Percentiles rank a stretch among this genome's conserved stretches.
Evolutionary conservation across 1,140 invertebrate genomes (phyloP).

Genomic region (Drosophila jambulina): DNA sequence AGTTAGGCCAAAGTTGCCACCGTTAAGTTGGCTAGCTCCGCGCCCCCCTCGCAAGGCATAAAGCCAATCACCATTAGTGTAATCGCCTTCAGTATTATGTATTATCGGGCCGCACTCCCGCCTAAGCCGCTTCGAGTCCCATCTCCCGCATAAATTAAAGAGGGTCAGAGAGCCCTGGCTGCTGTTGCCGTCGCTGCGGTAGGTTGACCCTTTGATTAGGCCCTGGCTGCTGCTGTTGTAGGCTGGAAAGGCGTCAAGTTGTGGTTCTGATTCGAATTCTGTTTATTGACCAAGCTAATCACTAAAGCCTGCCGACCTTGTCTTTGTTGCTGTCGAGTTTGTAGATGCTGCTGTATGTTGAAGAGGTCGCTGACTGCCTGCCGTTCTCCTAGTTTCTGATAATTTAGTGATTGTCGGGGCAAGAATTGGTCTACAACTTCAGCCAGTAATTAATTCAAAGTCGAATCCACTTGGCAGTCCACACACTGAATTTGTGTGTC

Average conservation of each 20-base stretch:
- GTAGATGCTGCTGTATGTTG: neutral
- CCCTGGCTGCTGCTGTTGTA: constrained; percentile 6
- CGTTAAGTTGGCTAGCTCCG: constrained; percentile 52
- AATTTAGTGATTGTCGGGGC: constrained; percentile 25
- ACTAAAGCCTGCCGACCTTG: constrained; percentile 13
- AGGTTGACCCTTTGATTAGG: constrained; percentile 34
- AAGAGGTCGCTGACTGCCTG: neutral
- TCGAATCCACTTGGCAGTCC: neutral
- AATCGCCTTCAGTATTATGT: constrained; percentile 78
- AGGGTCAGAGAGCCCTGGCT: constrained; percentile 46
- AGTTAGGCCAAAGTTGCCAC: constrained; percentile 74
- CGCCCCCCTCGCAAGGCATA: constrained; percentile 47
- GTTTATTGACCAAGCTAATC: constrained; percentile 70
- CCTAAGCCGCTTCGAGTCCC: constrained; percentile 43
- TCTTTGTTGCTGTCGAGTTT: constrained; percentile 5
- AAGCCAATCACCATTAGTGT: constrained; percentile 82
- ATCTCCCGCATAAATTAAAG: constrained; percentile 68
- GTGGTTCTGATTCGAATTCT: constrained; percentile 46
- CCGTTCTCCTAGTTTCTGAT: constrained; percentile 9
- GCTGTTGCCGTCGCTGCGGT: constrained; percentile 24
- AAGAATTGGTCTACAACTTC: neutral
- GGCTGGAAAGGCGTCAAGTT: constrained; percentile 56
- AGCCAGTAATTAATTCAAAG: neutral
- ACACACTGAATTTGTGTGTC: neutral
- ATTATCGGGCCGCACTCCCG: constrained; percentile 58